Percentiles rank a stretch among this genome's conserved stretches.
These are phyloP conservation scores for Talpa occidentalis DNA, from an alignment of 2,113 vertebrate species.

Conservation along the genomic window DNA sequence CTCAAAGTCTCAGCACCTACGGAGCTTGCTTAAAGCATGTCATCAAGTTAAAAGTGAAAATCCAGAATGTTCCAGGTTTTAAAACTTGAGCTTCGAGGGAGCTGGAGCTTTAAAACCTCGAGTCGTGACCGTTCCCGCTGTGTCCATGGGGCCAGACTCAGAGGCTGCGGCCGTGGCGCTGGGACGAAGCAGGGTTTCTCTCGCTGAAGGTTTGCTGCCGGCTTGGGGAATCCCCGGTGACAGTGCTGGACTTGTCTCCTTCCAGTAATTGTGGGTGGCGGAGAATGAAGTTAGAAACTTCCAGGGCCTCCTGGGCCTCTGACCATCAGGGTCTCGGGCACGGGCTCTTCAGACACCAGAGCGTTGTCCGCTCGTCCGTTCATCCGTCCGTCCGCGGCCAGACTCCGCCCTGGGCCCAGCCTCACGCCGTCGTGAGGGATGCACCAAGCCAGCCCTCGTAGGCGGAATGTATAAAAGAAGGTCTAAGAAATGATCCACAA, in stretches of 20 bases:
- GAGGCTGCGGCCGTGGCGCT: no score
- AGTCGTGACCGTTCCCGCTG: background rate
- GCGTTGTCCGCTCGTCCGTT: no score
- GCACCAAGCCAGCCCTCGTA: no score
- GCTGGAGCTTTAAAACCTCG: background rate
- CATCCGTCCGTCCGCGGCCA: no score
- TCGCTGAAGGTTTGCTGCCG: rapidly evolving
- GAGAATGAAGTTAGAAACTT: background rate
- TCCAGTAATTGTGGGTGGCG: background rate
- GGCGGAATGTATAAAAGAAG: no score
- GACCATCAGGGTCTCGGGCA: background rate
- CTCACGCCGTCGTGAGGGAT: no score
- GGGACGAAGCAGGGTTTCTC: background rate
- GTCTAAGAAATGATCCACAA: no score
- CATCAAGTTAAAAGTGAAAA: background rate
- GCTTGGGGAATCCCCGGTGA: background rate
- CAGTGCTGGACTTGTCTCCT: no score
- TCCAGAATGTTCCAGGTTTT: background rate
- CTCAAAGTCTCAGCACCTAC: background rate
- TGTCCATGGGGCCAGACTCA: no score
- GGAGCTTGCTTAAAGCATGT: background rate
- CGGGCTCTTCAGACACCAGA: no score
- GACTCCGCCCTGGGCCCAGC: no score
- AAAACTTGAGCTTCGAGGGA: background rate
- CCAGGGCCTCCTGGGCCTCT: rapidly evolving